phyloP scores from a whole-genome alignment of 92 coral and sea anemone species.

The Ricordea florida region DNA sequence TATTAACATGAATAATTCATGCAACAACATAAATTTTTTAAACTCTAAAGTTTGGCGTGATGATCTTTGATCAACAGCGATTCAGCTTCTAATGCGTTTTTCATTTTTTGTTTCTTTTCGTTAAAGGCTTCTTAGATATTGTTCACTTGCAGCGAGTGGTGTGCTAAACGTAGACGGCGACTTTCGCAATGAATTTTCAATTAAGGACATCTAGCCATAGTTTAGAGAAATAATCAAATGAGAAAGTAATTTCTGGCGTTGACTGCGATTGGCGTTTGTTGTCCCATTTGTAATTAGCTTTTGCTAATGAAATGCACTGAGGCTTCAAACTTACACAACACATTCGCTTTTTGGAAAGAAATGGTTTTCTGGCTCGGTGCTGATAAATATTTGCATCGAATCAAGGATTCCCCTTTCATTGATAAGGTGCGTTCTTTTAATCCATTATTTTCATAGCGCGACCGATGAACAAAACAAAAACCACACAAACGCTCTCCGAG shows the following conservation, averaged over 20 bases:
- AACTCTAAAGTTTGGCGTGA: background rate
- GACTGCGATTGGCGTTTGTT: slow-evolving; percentile 3
- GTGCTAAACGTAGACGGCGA: background rate
- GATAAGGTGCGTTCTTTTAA: slow-evolving; percentile 22
- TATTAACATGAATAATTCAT: too few species aligned
- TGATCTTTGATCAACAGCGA: background rate
- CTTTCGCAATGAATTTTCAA: slow-evolving; percentile 37
- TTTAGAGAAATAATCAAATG: slow-evolving; percentile 25
- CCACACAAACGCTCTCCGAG: background rate
- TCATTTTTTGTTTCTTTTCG: background rate
- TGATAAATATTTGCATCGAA: slow-evolving; percentile 15
- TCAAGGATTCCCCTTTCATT: background rate
- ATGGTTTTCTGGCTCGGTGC: slow-evolving; percentile 3
- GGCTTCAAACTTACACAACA: slow-evolving; percentile 21
- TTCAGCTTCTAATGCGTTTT: too few species aligned
- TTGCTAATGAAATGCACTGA: slow-evolving; percentile 30
- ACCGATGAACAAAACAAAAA: background rate
- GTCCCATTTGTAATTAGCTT: slow-evolving; percentile 4
- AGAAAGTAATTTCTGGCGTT: slow-evolving; percentile 4
- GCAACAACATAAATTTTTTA: too few species aligned
- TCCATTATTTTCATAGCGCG: background rate
- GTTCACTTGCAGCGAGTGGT: background rate
- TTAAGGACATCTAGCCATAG: slow-evolving; percentile 24
- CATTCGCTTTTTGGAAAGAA: slow-evolving; percentile 2
- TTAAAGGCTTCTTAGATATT: background rate